Percentiles rank a stretch among this genome's conserved stretches.
phyloP scores from a whole-genome alignment of 2,888 invertebrate genomes.

The Psococerastis gibbosa region DNA sequence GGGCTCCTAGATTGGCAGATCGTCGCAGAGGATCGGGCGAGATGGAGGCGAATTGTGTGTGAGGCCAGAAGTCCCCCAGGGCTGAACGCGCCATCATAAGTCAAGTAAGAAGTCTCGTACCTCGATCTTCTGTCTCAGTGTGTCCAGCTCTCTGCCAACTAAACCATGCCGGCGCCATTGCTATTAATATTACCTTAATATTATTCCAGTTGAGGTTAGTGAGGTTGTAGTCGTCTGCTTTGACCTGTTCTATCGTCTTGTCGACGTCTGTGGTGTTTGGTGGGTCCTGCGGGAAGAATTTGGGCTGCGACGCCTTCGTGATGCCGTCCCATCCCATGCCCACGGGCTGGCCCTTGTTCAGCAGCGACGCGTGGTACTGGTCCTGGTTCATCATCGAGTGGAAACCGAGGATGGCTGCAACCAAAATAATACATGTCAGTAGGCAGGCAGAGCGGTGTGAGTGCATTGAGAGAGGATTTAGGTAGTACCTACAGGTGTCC shows the following conservation, averaged over 20 bases:
- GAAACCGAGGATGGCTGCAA: conserved; percentile 91
- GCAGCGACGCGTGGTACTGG: conserved; percentile 91
- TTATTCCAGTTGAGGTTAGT: conserved; percentile 97
- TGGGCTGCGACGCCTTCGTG: conserved; percentile 82
- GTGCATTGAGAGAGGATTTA: too few relatives aligned
- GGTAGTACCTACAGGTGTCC: too few relatives aligned
- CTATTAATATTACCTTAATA: conserved; percentile 71
- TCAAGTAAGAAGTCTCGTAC: neutral
- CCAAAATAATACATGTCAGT: too few relatives aligned
- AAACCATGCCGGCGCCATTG: neutral
- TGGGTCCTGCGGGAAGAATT: conserved; percentile 83
- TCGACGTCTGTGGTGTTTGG: conserved; percentile 95
- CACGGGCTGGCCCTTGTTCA: conserved; percentile 79
- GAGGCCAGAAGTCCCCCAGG: too few relatives aligned
- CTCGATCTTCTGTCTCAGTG: conserved; percentile 10
- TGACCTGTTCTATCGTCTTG: conserved; percentile 72
- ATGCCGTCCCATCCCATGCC: conserved; percentile 88
- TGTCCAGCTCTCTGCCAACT: neutral
- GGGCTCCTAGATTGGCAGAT: too few relatives aligned
- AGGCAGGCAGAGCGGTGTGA: too few relatives aligned
- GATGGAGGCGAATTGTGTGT: too few relatives aligned
- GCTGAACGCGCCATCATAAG: too few relatives aligned
- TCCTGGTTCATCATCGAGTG: conserved; percentile 99
- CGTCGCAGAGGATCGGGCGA: too few relatives aligned
- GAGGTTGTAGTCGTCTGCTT: conserved; percentile 70